phyloP scores from a whole-genome alignment of 2,888 invertebrate species.

The Tuta absoluta region DNA sequence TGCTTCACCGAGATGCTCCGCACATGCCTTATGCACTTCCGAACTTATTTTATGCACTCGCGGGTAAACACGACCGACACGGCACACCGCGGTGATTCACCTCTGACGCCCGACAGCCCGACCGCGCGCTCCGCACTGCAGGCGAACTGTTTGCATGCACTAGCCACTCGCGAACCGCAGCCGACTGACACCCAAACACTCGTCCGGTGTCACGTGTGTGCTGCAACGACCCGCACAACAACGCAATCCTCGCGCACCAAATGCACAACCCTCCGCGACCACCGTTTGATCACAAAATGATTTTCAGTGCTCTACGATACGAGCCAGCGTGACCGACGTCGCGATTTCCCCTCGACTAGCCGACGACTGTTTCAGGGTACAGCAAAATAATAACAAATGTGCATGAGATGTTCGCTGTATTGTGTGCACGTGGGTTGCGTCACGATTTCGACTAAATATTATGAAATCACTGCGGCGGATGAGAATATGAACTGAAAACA shows the following conservation, averaged over 20 bases:
- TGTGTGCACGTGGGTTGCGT: constrained; percentile 80
- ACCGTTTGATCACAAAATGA: constrained; percentile 57
- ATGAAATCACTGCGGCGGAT: constrained; percentile 52
- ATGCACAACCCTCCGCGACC: constrained; percentile 60
- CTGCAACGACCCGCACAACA: constrained; percentile 53
- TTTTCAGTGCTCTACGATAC: constrained; percentile 55
- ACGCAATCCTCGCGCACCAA: constrained; percentile 64
- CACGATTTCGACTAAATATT: constrained; percentile 61
- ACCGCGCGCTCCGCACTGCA: constrained; percentile 70
- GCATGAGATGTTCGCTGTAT: constrained; percentile 80
- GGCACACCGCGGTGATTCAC: constrained; percentile 75
- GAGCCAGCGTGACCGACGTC: constrained; percentile 65
- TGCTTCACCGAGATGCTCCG: constrained; percentile 75
- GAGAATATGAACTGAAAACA: constrained; percentile 52
- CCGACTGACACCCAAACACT: constrained; percentile 71
- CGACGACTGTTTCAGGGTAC: constrained; percentile 72
- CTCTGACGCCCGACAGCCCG: constrained; percentile 60
- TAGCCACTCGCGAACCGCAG: constrained; percentile 67
- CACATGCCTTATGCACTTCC: constrained; percentile 78
- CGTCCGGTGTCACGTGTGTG: constrained; percentile 31
- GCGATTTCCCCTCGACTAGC: constrained; percentile 68
- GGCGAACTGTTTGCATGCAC: constrained; percentile 65
- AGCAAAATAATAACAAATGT: constrained; percentile 88
- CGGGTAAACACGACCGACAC: constrained; percentile 77
- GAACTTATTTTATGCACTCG: constrained; percentile 76